Evolutionary conservation across 2,113 vertebrate genomes (phyloP).

Genomic region (Lichenostomus cassidix): DNA sequence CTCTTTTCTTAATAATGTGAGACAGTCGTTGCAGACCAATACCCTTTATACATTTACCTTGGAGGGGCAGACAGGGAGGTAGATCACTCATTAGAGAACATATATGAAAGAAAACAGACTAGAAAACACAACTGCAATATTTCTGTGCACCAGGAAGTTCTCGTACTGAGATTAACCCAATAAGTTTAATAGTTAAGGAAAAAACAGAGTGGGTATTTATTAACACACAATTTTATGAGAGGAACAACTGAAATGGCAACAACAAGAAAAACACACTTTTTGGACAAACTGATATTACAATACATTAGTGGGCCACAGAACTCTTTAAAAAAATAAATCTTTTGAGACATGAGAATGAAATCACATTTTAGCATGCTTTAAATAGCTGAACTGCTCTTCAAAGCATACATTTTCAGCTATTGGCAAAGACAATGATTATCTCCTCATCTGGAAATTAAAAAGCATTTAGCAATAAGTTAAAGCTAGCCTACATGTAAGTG

Average conservation of each 20-base stretch:
- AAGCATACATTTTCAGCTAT: slow-evolving; percentile 26
- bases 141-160: slow-evolving; percentile 10
- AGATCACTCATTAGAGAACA: not conserved
- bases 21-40: not conserved
- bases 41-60: not conserved
- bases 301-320: slow-evolving; percentile 51
- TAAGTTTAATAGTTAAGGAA: slow-evolving; percentile 26
- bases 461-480: slow-evolving; percentile 59
- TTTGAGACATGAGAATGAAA: slow-evolving; percentile 35
- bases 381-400: slow-evolving; percentile 31
- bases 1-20: not conserved
- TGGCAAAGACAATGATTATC: not conserved
- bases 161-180: not conserved
- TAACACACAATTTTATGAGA: slow-evolving; percentile 37
- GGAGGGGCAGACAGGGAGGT: not conserved
- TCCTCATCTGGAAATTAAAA: slow-evolving; percentile 27
- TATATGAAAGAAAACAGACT: slow-evolving; percentile 11
- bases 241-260: slow-evolving; percentile 20
- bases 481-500: slow-evolving; percentile 33
- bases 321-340: slow-evolving; percentile 51
- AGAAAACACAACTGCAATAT: not conserved
- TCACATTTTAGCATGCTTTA: slow-evolving; percentile 44
- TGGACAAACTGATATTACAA: slow-evolving; percentile 43
- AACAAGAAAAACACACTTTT: slow-evolving; percentile 19
- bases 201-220: slow-evolving; percentile 32